phyloP scores from a whole-genome alignment of 1,140 invertebrate genomes.

The Zaprionus ornatus region DNA sequence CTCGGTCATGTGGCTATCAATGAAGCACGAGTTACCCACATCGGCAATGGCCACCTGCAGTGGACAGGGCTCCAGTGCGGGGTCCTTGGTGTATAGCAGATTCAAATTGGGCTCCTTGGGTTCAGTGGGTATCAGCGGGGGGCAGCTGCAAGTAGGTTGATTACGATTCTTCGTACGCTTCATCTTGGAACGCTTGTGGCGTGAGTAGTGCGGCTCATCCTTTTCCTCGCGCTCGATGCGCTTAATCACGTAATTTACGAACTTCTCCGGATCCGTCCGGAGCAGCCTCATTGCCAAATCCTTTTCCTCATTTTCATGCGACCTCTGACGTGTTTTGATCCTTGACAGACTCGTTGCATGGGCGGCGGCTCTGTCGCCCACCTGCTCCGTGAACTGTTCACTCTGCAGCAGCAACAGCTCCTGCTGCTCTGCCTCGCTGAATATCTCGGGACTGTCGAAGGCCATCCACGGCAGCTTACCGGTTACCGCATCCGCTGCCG shows the following conservation, averaged over 20 bases:
- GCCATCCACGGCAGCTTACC: conserved; percentile 43
- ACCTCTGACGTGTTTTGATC: not conserved
- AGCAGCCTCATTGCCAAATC: conserved; percentile 21
- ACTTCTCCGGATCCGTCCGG: conserved; percentile 19
- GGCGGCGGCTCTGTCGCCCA: conserved; percentile 27
- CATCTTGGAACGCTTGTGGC: not conserved
- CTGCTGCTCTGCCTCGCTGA: conserved; percentile 4
- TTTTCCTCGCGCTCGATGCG: not conserved
- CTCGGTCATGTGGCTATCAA: conserved; percentile 95
- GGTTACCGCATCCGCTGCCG: conserved; percentile 27
- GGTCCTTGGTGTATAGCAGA: conserved; percentile 86
- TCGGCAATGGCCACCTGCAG: conserved; percentile 97
- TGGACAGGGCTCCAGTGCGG: conserved; percentile 91
- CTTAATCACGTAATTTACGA: conserved; percentile 23
- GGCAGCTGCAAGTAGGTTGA: not conserved
- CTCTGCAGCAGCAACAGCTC: not conserved
- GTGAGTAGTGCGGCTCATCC: not conserved
- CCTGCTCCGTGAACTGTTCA: not conserved
- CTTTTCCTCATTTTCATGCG: not conserved
- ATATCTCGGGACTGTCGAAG: conserved; percentile 39
- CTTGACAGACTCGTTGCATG: not conserved
- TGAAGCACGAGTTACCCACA: conserved; percentile 99
- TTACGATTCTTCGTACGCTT: not conserved
- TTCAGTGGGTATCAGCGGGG: not conserved
- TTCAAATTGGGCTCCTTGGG: conserved; percentile 45